Evolutionary conservation across 1,140 invertebrate genomes (phyloP).

Genomic region (Leptinotarsa undecemlineata): DNA sequence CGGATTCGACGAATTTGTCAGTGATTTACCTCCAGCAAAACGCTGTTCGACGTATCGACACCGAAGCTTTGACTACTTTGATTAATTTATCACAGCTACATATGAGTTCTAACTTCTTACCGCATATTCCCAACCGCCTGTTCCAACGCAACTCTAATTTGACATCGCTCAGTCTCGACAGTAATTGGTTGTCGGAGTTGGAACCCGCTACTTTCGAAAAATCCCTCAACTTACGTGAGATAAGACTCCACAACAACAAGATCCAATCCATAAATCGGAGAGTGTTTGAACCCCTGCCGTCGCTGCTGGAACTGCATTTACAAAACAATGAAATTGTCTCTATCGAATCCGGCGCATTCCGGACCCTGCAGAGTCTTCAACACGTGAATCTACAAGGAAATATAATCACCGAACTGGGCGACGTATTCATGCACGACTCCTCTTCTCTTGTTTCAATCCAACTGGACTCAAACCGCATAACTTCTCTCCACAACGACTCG

Average conservation of each 20-base stretch:
- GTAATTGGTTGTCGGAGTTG: constrained; percentile 83
- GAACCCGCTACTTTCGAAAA: constrained; percentile 79
- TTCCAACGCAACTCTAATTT: constrained; percentile 75
- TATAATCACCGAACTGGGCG: constrained; percentile 73
- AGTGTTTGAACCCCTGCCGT: constrained; percentile 79
- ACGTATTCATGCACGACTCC: constrained; percentile 75
- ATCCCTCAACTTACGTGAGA: constrained; percentile 73
- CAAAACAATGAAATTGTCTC: constrained; percentile 83
- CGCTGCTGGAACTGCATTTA: constrained; percentile 81
- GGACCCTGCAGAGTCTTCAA: constrained; percentile 79
- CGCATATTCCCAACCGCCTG: constrained; percentile 71
- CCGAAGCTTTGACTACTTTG: constrained; percentile 72
- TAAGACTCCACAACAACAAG: constrained; percentile 86
- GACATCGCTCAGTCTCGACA: constrained; percentile 84
- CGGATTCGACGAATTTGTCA: constrained; percentile 72
- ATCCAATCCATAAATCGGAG: constrained; percentile 73
- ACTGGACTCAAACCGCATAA: constrained; percentile 80
- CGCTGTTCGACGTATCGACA: constrained; percentile 76
- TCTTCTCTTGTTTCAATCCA: constrained; percentile 83
- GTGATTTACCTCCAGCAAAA: constrained; percentile 89
- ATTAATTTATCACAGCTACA: constrained; percentile 80
- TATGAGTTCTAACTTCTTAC: constrained; percentile 84
- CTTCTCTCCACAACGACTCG: constrained; percentile 75
- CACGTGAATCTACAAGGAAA: constrained; percentile 88
- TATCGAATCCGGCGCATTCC: constrained; percentile 82